Conservation (phyloP, 2,113 vertebrate species). For the Tachycineta bicolor region DNA sequence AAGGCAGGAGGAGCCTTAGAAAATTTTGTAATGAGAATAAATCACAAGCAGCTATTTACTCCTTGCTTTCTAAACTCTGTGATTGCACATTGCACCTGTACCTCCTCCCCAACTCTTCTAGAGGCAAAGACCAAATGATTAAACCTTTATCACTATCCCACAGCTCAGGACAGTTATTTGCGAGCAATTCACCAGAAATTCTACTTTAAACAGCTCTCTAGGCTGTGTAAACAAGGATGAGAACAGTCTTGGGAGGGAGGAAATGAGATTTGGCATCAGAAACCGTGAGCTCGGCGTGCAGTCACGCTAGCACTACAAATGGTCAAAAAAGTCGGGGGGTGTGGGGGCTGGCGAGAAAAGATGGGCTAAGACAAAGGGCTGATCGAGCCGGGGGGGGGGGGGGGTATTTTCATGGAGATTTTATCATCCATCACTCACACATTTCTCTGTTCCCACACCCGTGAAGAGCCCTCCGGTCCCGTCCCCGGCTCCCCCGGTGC, state of each 20-base stretch:
- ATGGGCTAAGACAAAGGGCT: background rate
- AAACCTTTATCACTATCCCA: constrained; percentile 1
- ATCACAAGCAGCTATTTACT: background rate
- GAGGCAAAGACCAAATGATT: background rate
- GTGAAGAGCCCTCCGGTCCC: background rate
- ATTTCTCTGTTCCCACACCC: background rate
- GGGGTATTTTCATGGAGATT: background rate
- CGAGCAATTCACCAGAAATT: background rate
- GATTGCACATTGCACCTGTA: background rate
- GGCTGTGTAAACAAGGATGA: constrained; percentile 41
- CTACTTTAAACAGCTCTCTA: background rate
- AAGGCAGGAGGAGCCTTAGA: background rate
- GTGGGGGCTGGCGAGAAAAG: background rate
- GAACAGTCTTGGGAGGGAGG: constrained; percentile 30
- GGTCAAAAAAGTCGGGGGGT: background rate
- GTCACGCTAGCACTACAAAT: background rate
- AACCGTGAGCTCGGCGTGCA: background rate
- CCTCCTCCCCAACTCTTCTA: background rate
- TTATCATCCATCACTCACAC: background rate
- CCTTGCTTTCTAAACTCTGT: background rate
- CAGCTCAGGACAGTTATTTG: background rate
- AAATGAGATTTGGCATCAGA: constrained; percentile 11
- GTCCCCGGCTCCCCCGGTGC: accelerated
- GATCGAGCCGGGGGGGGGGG: background rate
- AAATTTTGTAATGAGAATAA: background rate